Conservation (phyloP, 2,888 invertebrate genomes). For the Meteorus cinctellus region DNA sequence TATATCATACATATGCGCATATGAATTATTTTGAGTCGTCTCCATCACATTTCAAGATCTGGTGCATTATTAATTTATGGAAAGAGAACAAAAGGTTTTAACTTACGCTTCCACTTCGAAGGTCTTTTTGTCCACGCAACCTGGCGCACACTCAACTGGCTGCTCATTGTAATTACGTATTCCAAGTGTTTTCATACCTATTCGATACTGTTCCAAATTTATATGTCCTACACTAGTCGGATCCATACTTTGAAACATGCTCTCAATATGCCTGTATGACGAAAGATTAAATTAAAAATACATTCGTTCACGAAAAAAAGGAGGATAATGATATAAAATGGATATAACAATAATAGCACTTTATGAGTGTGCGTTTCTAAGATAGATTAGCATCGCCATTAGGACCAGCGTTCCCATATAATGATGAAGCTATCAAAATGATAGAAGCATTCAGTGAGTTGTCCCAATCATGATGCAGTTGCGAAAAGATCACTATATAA, state of each 20-base stretch:
- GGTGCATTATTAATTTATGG: not conserved
- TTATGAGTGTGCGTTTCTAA: not conserved
- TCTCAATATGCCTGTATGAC: constrained; percentile 60
- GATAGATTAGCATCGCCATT: not conserved
- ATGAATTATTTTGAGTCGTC: not conserved
- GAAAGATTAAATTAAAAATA: constrained; percentile 33
- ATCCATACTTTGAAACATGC: constrained; percentile 62
- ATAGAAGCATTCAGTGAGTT: constrained; percentile 19
- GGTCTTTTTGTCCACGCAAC: constrained; percentile 54
- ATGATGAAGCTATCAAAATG: constrained; percentile 19
- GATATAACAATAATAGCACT: constrained; percentile 22
- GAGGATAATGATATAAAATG: constrained; percentile 37
- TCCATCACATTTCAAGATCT: not conserved
- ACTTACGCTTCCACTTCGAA: constrained; percentile 64
- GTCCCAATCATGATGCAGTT: constrained; percentile 32
- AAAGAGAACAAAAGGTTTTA: not conserved
- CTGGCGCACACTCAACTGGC: constrained; percentile 53
- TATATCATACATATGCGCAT: not conserved
- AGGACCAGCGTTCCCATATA: not conserved
- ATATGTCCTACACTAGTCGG: constrained; percentile 56
- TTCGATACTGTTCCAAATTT: constrained; percentile 59
- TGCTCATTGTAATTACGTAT: constrained; percentile 55
- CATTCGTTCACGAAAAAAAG: not conserved
- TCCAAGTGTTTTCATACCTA: constrained; percentile 61
- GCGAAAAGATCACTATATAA: constrained; percentile 24